phyloP scores from a whole-genome alignment of 2,797 vertebrate genomes.

The Octomys mimax region DNA sequence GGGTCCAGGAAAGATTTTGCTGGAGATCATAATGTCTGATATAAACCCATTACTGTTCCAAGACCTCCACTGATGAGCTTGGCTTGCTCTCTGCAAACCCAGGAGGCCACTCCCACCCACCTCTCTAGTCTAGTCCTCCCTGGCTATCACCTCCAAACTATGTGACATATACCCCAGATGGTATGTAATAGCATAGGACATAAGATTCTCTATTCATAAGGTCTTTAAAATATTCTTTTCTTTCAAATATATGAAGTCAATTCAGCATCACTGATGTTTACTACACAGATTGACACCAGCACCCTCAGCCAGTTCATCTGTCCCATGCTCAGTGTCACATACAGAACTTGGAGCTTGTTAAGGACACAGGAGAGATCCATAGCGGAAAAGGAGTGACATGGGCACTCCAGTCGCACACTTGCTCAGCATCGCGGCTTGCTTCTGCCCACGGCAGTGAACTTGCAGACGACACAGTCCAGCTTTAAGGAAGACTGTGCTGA shows the following conservation, averaged over 20 bases:
- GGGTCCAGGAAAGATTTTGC: not conserved
- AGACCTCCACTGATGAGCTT: not conserved
- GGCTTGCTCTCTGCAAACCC: not conserved
- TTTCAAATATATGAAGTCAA: conserved; percentile 35
- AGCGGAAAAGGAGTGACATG: not conserved
- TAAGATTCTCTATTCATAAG: not conserved
- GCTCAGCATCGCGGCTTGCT: not conserved
- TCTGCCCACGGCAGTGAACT: too few species aligned
- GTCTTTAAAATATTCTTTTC: not conserved
- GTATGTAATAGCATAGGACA: not conserved
- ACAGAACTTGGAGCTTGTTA: not conserved
- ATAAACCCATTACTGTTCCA: not conserved
- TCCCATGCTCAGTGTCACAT: not conserved
- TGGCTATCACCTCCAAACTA: not conserved
- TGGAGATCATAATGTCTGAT: not conserved
- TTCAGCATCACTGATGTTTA: not conserved
- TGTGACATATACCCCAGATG: fast-evolving
- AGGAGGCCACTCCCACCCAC: not conserved
- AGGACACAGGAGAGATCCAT: not conserved
- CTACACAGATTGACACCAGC: not conserved
- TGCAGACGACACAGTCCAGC: not conserved
- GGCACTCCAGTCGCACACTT: fast-evolving
- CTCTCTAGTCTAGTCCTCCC: not conserved
- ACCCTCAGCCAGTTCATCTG: not conserved
- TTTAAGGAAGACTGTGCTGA: conserved; percentile 34